Percentiles rank a stretch among this genome's conserved stretches.
These are phyloP conservation scores for Odocoileus virginianus DNA, from an alignment of 2,113 vertebrate species.

Conservation along the genomic window DNA sequence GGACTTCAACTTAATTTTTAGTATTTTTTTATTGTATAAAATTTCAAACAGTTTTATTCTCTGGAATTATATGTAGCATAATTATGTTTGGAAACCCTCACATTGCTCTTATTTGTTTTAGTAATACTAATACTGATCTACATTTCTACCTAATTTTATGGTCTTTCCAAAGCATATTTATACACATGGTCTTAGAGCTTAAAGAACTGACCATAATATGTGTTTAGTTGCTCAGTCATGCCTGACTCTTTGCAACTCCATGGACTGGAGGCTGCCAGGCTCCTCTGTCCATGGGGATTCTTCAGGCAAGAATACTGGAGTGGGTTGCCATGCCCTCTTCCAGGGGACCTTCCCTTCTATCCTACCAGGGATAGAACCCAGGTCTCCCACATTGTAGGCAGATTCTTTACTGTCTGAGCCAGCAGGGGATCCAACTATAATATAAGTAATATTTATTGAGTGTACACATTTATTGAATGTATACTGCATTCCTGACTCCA, in stretches of 20 bases:
- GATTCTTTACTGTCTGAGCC: not conserved
- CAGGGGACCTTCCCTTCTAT: not conserved
- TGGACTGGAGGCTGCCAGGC: accelerated
- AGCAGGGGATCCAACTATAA: not conserved
- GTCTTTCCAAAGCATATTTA: conserved; percentile 29
- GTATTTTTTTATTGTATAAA: not conserved
- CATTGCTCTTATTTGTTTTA: conserved; percentile 30
- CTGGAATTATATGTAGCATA: not conserved
- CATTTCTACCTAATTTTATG: not conserved
- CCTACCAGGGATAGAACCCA: not conserved
- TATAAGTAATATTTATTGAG: not conserved
- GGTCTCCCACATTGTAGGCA: not conserved
- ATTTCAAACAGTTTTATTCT: conserved; percentile 14
- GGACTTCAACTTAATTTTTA: conserved; percentile 1
- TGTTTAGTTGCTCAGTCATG: not conserved
- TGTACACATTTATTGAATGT: not conserved
- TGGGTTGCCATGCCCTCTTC: not conserved
- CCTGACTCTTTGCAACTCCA: not conserved
- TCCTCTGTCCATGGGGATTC: not conserved
- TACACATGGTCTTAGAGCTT: not conserved
- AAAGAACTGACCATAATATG: not conserved
- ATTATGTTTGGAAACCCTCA: not conserved
- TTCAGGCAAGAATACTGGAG: not conserved
- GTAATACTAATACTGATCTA: not conserved
- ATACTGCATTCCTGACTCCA: not conserved